Percentiles rank a stretch among this genome's conserved stretches.
phyloP scores from a whole-genome alignment of 2,797 vertebrate species.

The Clarias pachynema region DNA sequence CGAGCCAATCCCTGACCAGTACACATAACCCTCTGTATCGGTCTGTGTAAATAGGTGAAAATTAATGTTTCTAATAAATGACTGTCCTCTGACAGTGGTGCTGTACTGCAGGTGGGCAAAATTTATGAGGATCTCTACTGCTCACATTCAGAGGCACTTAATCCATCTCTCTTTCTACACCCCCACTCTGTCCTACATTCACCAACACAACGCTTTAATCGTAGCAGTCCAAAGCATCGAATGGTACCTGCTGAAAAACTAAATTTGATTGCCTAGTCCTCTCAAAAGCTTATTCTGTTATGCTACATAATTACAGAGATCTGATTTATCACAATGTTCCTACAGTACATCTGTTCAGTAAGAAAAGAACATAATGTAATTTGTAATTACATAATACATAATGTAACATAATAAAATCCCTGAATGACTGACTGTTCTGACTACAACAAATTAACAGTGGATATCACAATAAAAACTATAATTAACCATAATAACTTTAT shows the following conservation, averaged over 20 bases:
- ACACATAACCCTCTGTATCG: neutral
- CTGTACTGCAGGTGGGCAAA: neutral
- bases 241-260: constrained; percentile 18
- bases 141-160: constrained; percentile 12
- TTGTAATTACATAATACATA: neutral
- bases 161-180: constrained; percentile 19
- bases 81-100: constrained; percentile 6
- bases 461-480: neutral
- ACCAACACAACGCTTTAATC: constrained; percentile 5
- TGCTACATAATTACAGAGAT: constrained; percentile 11
- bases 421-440: neutral
- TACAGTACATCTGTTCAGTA: neutral
- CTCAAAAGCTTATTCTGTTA: constrained; percentile 19
- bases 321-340: constrained; percentile 8
- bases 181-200: constrained; percentile 42
- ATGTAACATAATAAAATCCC: neutral
- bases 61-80: constrained; percentile 4
- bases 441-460: neutral
- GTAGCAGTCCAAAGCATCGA: neutral
- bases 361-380: neutral
- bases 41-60: neutral
- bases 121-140: neutral
- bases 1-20: neutral
- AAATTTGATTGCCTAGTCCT: neutral
- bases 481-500: neutral